Evolutionary conservation across 2,797 vertebrate species (phyloP).

Genomic region (Sciaenops ocellatus): DNA sequence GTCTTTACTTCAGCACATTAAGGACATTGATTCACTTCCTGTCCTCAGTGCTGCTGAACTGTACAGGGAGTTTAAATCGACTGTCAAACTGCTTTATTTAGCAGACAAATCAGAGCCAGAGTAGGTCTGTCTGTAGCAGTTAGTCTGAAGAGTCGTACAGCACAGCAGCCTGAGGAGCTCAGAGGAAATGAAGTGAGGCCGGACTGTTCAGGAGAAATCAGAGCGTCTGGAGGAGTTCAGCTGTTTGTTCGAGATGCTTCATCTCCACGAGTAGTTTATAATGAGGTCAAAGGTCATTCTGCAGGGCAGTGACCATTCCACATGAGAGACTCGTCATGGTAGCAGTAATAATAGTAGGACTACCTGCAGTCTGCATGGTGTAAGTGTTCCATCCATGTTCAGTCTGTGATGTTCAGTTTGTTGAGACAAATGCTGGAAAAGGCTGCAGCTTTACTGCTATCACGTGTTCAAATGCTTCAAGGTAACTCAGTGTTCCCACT

Average conservation of each 20-base stretch:
- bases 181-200: slow-evolving; percentile 11
- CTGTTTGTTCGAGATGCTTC: slow-evolving; percentile 30
- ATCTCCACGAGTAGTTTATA: slow-evolving; percentile 15
- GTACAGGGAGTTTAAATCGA: slow-evolving; percentile 25
- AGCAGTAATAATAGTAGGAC: background rate
- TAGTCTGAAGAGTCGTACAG: slow-evolving; percentile 14
- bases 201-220: background rate
- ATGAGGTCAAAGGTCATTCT: slow-evolving; percentile 39
- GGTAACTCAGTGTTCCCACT: background rate
- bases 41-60: slow-evolving; percentile 13
- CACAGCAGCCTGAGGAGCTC: slow-evolving; percentile 33
- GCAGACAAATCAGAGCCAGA: slow-evolving; percentile 18
- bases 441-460: background rate
- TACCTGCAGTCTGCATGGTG: slow-evolving; percentile 6
- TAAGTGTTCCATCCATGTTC: background rate
- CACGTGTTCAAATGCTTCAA: slow-evolving; percentile 19
- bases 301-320: slow-evolving; percentile 14
- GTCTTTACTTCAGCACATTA: background rate
- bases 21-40: slow-evolving; percentile 12
- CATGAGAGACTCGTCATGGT: background rate
- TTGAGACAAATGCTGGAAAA: background rate
- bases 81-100: slow-evolving; percentile 22
- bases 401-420: background rate
- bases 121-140: slow-evolving; percentile 13
- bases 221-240: background rate